Base-by-base conservation (phyloP, 2,797 vertebrate species). In the Lithobates sylvaticus region DNA sequence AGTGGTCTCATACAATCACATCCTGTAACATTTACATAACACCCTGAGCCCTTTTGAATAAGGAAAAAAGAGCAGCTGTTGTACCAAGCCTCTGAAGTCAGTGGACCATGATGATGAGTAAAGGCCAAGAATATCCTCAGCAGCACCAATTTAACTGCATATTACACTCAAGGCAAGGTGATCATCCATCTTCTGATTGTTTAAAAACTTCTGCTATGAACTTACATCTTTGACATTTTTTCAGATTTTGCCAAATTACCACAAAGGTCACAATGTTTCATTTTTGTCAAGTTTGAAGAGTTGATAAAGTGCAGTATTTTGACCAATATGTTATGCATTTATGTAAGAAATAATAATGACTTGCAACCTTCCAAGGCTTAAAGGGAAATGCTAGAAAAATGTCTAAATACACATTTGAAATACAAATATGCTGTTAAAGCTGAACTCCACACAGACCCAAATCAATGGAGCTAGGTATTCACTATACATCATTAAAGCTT, bases 81-180 rank as follows among this genome's bases (percentile, higher is more conserved):
- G 12, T 68, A 3, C 34, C 32, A n/a, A 72, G 44, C 39, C 39
- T 71, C 29, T 75, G 1, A 76, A 81, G 44, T 26, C 0, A 0
- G 27, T 78, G 13, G 71, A 89, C 23, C 69, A 10, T 54, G 10
- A 21, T 81, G 39, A 2, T 32, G 78, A 10, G 81, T 58, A 80
- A 81, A 89, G 8, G 89, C n/a, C 54, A 83, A 50, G 29, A 18
- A 21, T 50, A 4, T 3, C 78, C 88, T 83, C 77, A 29, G 67
- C 70, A 86, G 29, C 74, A 34, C 16, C 1, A 76, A 70, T 81
- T 32, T 77, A 87, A 86, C 74, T 18, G 72, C 76, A 65, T 83
- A 54, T 68, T 74, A 65, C 67, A 29, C 47, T 44, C 54, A 47
- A 42, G 61, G 69, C 81, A 10, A 13, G 0, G n/a, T 15, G 81